Percentiles rank a stretch among this genome's conserved stretches.
Evolutionary conservation across 2,797 vertebrate genomes (phyloP).

Genomic region (Esox masquinongy): DNA sequence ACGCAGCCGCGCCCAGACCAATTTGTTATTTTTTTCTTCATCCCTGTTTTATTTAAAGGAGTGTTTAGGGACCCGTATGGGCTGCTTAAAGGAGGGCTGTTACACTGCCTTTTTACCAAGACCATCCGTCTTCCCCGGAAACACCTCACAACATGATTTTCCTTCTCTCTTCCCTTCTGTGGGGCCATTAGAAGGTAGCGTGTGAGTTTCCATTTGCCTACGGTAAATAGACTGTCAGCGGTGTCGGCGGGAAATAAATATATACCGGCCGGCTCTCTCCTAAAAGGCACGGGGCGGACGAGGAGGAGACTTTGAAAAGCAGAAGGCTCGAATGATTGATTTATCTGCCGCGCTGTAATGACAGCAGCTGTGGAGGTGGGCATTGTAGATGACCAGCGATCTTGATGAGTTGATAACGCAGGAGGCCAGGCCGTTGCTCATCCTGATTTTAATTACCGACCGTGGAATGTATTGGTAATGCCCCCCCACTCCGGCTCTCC

Average conservation of each 20-base stretch:
- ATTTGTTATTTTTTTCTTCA: not conserved
- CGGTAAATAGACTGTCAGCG: conserved; percentile 72
- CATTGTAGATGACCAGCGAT: not conserved
- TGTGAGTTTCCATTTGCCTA: conserved; percentile 84
- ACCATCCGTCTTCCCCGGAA: conserved; percentile 2
- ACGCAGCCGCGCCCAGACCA: not conserved
- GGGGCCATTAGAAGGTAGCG: conserved; percentile 31
- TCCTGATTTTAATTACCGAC: not conserved
- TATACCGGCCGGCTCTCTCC: not conserved
- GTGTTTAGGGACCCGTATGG: not conserved
- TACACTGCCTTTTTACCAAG: not conserved
- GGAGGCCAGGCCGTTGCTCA: not conserved
- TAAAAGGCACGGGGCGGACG: not conserved
- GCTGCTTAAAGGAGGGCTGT: not conserved
- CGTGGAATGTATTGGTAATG: not conserved
- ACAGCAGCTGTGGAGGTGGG: conserved; percentile 1
- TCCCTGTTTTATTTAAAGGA: not conserved
- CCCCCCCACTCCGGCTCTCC: not conserved
- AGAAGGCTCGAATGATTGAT: not conserved
- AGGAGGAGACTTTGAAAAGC: not conserved
- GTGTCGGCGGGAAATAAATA: not conserved
- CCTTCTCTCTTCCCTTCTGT: not conserved
- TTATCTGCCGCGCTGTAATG: not conserved
- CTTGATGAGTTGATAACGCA: conserved; percentile 3
- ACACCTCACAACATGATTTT: not conserved